These are phyloP conservation scores for Papilio machaon DNA, from an alignment of 1,140 invertebrate species.

Conservation along the genomic window DNA sequence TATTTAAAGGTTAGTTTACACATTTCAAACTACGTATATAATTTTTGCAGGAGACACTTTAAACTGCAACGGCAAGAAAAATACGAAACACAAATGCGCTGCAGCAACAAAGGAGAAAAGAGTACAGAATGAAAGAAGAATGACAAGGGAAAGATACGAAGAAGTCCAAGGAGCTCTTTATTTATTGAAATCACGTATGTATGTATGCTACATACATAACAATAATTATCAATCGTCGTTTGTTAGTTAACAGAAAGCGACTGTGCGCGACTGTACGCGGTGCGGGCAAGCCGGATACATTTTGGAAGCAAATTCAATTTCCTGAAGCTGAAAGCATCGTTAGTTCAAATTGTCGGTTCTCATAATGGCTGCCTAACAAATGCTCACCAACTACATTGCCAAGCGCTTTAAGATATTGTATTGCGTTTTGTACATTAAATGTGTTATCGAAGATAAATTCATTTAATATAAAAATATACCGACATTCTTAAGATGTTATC, in stretches of 20 bases:
- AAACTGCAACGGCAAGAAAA: no score
- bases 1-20: no score
- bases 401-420: slow-evolving; percentile 1
- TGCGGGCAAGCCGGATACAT: slow-evolving; percentile 12
- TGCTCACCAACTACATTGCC: background rate
- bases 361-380: slow-evolving; percentile 10
- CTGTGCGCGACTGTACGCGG: background rate
- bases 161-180: no score
- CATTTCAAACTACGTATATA: no score
- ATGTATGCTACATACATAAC: background rate
- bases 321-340: slow-evolving; percentile 25
- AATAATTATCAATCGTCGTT: background rate
- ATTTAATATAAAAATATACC: no score
- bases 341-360: slow-evolving; percentile 20
- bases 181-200: background rate
- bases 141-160: no score
- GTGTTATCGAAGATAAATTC: no score
- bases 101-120: no score
- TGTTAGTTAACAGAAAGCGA: background rate
- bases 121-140: no score
- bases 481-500: no score
- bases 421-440: background rate
- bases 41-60: no score
- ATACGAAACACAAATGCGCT: no score
- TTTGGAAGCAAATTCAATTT: slow-evolving; percentile 27